phyloP scores from a whole-genome alignment of 2,888 invertebrate species.

The Nomada goodeniana region DNA sequence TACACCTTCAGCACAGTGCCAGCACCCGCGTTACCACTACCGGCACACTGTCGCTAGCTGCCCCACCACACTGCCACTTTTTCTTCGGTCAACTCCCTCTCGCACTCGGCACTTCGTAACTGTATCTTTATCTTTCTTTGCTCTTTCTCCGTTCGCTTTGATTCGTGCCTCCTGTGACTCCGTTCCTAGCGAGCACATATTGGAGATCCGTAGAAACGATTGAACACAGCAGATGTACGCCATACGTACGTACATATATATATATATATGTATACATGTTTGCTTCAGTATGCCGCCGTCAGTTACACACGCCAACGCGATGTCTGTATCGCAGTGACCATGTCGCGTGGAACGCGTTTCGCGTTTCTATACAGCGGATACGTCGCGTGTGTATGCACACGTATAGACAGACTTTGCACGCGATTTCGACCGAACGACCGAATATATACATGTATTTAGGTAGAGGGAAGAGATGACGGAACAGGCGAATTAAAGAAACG shows the following conservation, averaged over 20 bases:
- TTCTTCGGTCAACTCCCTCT: constrained; percentile 44
- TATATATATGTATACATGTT: neutral
- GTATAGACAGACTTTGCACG: neutral
- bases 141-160: neutral
- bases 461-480: neutral
- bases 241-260: too few relatives aligned
- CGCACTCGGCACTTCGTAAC: constrained; percentile 36
- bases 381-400: neutral
- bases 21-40: constrained; percentile 45
- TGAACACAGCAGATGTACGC: neutral
- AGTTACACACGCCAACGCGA: constrained; percentile 4
- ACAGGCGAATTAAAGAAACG: neutral
- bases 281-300: neutral
- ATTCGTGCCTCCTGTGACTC: neutral
- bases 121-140: constrained; percentile 44
- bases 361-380: neutral
- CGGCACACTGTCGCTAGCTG: constrained; percentile 30
- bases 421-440: constrained; percentile 1
- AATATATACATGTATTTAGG: too few relatives aligned
- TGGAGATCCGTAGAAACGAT: constrained; percentile 1
- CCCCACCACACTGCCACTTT: constrained; percentile 45
- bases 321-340: neutral
- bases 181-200: constrained; percentile 18
- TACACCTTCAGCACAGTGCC: constrained; percentile 23
- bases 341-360: neutral